Evolutionary conservation across 2,113 vertebrate species (phyloP).

Genomic region (Dascyllus trimaculatus): DNA sequence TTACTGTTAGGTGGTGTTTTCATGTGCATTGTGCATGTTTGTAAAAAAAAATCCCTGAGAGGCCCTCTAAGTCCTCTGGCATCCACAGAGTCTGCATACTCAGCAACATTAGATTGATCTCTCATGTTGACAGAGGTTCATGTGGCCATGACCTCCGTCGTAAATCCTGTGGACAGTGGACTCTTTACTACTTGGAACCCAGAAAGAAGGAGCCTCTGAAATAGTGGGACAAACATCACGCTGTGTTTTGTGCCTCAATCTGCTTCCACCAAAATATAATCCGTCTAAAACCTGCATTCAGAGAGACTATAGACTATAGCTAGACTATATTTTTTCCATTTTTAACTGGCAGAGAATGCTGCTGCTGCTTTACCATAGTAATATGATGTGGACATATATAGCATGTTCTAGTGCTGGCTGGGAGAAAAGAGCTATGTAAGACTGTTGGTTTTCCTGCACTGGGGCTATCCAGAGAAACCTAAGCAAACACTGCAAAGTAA

Average conservation of each 20-base stretch:
- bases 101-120: constrained; percentile 45
- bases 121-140: constrained; percentile 59
- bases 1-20: not conserved
- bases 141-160: constrained; percentile 57
- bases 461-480: constrained; percentile 64
- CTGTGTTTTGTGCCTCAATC: constrained; percentile 28
- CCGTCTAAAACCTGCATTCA: constrained; percentile 38
- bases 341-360: constrained; percentile 51
- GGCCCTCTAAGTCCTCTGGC: not conserved
- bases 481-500: constrained; percentile 78
- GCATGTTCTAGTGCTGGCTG: constrained; percentile 40
- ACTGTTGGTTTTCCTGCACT: constrained; percentile 57
- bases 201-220: constrained; percentile 41
- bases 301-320: constrained; percentile 43
- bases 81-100: constrained; percentile 24
- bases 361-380: constrained; percentile 53
- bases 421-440: constrained; percentile 46
- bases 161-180: constrained; percentile 53
- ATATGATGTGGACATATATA: constrained; percentile 64
- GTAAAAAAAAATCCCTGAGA: not conserved
- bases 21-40: not conserved
- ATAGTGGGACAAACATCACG: constrained; percentile 36
- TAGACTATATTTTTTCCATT: constrained; percentile 54
- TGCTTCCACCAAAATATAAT: constrained; percentile 58
- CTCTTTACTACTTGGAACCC: constrained; percentile 16